Evolutionary conservation across 2,113 vertebrate species (phyloP), one percentile per base, ranked within the genome.

Genomic region (Narcine bancroftii): DNA sequence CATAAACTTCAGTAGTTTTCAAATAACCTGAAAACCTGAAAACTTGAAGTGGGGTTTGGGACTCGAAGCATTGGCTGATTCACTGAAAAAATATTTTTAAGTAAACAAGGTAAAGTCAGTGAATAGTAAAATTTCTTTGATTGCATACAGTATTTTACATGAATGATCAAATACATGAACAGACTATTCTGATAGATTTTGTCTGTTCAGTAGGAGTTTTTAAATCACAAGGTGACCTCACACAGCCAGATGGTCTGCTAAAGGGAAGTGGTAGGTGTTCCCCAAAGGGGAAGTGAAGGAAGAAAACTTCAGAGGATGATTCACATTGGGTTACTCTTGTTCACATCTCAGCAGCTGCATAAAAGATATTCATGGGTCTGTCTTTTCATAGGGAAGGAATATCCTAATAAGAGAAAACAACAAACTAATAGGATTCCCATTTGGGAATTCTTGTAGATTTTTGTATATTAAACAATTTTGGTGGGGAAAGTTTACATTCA

Each of bases 241-340:
- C 7, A 65, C 17, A 9, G 6, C 60, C 85, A 63, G 85, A 63
- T 89, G 53, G 36, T 39, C 17, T 39, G 6, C 50, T 24, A 63
- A 87, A 39, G 85, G 85, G 85, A 89, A 89, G 85, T 87, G 83
- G 53, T 60, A 36, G 56, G 53, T 89, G 36, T 89, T 65, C 85
- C 85, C 56, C 36, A 24, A 89, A 24, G 6, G 60, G 85, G 60
- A 89, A 89, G 56, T 89, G 60, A 65, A 50, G 79, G 45, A 47
- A 83, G 47, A 24, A 53, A 83, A 89, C 36, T 65, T 60, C 77
- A 81, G 47, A 50, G 26, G 77, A 81, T 81, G 77, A 50, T 81
- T 81, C 77, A 81, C 50, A 26, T 10, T 81, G 77, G 77, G 77
- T 81, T 81, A 81, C 26, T 81, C 26, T 81, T 33, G 47, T 81